Percentiles rank a stretch among this genome's conserved stretches.
Evolutionary conservation across 2,888 invertebrate species (phyloP).

Genomic region (Aleiodes leptofemur): DNA sequence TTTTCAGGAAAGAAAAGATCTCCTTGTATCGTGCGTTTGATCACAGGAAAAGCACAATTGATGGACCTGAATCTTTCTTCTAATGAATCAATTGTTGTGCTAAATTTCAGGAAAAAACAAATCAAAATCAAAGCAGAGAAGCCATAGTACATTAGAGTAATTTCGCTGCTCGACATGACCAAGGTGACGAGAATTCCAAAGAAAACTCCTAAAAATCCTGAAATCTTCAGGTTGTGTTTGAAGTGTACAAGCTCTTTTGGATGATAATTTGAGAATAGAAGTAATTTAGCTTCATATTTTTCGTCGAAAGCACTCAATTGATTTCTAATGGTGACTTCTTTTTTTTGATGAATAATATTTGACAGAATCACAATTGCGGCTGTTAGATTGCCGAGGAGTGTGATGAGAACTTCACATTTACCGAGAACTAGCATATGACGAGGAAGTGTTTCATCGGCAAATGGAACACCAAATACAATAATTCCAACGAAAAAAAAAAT

Average conservation of each 20-base stretch:
- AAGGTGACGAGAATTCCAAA: background rate
- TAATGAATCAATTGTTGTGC: background rate
- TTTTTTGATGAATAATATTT: slow-evolving; percentile 4
- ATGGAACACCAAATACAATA: too few species aligned
- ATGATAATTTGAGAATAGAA: too few species aligned
- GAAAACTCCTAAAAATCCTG: too few species aligned
- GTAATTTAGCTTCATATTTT: too few species aligned
- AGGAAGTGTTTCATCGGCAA: too few species aligned
- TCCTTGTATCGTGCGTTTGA: background rate
- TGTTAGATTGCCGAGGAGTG: background rate
- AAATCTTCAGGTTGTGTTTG: too few species aligned
- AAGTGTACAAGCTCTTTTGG: too few species aligned
- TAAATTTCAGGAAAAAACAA: background rate
- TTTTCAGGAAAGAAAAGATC: background rate
- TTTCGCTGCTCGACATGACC: background rate
- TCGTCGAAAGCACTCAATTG: background rate
- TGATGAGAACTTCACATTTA: too few species aligned
- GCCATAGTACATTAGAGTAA: too few species aligned
- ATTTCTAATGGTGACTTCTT: background rate
- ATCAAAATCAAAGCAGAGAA: background rate
- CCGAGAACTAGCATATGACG: too few species aligned
- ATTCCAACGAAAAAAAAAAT: too few species aligned
- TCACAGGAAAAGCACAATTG: background rate
- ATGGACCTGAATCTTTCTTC: background rate
- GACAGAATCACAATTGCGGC: background rate